Evolutionary conservation across 2,113 vertebrate genomes (phyloP).

Genomic region (Boulengeromyrus knoepffleri): DNA sequence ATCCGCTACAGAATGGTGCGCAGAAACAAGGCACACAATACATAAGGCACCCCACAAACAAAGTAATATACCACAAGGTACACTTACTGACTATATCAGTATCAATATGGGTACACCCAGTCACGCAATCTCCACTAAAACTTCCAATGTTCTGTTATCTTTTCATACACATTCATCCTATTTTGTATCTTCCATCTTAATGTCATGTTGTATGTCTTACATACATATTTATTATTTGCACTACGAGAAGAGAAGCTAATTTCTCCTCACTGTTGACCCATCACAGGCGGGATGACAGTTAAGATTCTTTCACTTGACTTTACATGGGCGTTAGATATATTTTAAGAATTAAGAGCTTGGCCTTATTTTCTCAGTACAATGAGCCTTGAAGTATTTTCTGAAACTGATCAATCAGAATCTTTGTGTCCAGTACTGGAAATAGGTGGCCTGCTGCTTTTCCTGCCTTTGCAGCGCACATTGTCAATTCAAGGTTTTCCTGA

Average conservation of each 20-base stretch:
- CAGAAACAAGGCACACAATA: not conserved
- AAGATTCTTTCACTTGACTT: not conserved
- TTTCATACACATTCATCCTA: not conserved
- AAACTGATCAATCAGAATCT: not conserved
- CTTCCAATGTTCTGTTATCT: not conserved
- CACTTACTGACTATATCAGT: not conserved
- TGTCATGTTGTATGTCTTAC: not conserved
- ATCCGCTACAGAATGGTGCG: not conserved
- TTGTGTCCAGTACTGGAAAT: not conserved
- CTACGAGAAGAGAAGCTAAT: not conserved
- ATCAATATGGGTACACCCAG: not conserved
- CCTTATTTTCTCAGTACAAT: not conserved
- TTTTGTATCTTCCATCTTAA: not conserved
- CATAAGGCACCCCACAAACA: not conserved
- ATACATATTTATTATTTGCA: not conserved
- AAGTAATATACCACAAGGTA: not conserved
- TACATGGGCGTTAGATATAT: not conserved
- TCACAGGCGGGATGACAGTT: not conserved
- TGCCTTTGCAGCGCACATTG: not conserved
- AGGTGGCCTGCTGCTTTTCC: not conserved
- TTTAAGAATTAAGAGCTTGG: not conserved
- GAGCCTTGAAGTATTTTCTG: not conserved
- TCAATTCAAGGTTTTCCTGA: not conserved
- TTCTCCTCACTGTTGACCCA: not conserved
- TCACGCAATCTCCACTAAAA: not conserved